Conservation (phyloP, 2,113 vertebrate genomes). For the Toxostoma redivivum region DNA sequence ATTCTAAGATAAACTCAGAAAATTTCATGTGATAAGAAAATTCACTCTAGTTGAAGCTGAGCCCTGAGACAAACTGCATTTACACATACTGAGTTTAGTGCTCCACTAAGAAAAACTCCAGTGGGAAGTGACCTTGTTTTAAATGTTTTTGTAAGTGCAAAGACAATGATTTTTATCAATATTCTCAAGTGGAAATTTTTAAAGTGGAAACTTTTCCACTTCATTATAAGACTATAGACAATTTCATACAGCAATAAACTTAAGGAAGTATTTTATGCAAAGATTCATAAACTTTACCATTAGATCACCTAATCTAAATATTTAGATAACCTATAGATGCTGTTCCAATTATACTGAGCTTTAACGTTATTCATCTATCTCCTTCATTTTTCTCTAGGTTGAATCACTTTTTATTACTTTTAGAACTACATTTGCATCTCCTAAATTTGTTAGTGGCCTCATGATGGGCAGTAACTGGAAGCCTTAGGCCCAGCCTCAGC, state of each 20-base stretch:
- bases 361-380: neutral
- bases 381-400: neutral
- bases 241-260: neutral
- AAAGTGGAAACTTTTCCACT: neutral
- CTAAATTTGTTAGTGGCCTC: neutral
- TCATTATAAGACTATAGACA: neutral
- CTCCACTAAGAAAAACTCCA: neutral
- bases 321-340: neutral
- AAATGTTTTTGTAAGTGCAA: neutral
- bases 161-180: neutral
- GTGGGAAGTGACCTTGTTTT: neutral
- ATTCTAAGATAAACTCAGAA: neutral
- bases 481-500: neutral
- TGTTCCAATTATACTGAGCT: neutral
- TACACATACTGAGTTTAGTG: neutral
- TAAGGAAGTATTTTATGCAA: neutral
- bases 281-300: neutral
- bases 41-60: neutral
- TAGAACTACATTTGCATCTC: neutral
- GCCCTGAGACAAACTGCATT: neutral
- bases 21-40: neutral
- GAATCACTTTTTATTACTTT: neutral
- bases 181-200: neutral
- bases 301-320: neutral
- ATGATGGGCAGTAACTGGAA: neutral